Conservation (phyloP, 2,113 vertebrate genomes). For the Cryptotis parvus region DNA sequence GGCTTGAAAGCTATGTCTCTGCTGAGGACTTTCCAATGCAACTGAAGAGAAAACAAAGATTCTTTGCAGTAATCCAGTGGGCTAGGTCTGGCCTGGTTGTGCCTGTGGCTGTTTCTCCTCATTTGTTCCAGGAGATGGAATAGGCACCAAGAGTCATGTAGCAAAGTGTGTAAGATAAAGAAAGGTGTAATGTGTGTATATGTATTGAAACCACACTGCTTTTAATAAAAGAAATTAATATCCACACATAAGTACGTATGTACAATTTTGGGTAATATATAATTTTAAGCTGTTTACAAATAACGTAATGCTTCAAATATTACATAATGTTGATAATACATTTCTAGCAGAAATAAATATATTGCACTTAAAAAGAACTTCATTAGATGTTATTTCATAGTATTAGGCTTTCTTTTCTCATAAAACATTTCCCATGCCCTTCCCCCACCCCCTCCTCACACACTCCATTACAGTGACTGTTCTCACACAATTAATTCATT, state of each 20-base stretch:
- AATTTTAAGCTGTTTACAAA: constrained; percentile 98
- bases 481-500: constrained; percentile 83
- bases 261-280: constrained; percentile 90
- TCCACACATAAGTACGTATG: constrained; percentile 88
- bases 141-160: background rate
- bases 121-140: background rate
- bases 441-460: constrained; percentile 78
- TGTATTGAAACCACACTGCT: constrained; percentile 84
- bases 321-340: constrained; percentile 94
- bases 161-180: background rate
- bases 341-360: constrained; percentile 99
- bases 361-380: constrained; percentile 98
- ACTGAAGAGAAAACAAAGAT: background rate
- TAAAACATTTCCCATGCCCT: constrained; percentile 87
- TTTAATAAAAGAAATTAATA: constrained; percentile 89
- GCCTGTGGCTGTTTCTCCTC: background rate
- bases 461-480: constrained; percentile 86
- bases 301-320: constrained; percentile 94
- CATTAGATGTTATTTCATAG: constrained; percentile 88
- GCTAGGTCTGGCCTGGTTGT: background rate
- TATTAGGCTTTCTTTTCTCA: constrained; percentile 86
- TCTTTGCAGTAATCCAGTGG: background rate
- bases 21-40: background rate
- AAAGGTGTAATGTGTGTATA: constrained; percentile 66
- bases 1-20: background rate